Conservation (phyloP, 2,797 vertebrate species). For the Ctenopoma kingsleyae region DNA sequence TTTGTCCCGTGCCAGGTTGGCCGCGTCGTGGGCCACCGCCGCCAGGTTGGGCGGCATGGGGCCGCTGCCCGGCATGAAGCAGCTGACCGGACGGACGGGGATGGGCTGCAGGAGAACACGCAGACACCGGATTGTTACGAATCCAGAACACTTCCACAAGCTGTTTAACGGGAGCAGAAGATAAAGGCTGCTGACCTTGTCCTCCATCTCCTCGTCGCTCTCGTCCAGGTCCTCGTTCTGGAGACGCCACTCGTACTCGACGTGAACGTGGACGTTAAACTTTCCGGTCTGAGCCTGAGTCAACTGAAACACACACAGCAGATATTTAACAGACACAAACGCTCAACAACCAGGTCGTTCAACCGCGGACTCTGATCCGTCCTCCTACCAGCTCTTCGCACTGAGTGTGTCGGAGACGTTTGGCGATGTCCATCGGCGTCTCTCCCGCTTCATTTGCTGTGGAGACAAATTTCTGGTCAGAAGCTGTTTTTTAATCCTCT, state of each 20-base stretch:
- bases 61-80: conserved; percentile 82
- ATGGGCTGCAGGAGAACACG: conserved; percentile 85
- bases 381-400: conserved; percentile 93
- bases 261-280: conserved; percentile 96
- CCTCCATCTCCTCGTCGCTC: conserved; percentile 96
- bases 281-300: conserved; percentile 92
- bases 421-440: conserved; percentile 92
- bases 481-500: not conserved
- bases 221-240: conserved; percentile 95
- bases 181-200: conserved; percentile 84
- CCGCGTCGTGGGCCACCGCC: conserved; percentile 87
- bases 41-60: conserved; percentile 84
- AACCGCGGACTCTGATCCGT: too few species aligned
- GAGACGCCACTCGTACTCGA: conserved; percentile 97
- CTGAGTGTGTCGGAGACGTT: conserved; percentile 88
- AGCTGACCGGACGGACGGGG: conserved; percentile 93
- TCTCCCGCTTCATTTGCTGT: conserved; percentile 94
- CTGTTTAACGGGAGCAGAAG: too few species aligned
- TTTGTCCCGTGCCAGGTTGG: conserved; percentile 87
- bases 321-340: not conserved
- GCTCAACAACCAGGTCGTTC: not conserved
- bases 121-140: not conserved
- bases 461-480: conserved; percentile 22
- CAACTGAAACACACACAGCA: conserved; percentile 81
- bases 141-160: rapidly evolving